phyloP scores from a whole-genome alignment of 92 coral and sea anemone species.

The Epizoanthus stellaris region DNA sequence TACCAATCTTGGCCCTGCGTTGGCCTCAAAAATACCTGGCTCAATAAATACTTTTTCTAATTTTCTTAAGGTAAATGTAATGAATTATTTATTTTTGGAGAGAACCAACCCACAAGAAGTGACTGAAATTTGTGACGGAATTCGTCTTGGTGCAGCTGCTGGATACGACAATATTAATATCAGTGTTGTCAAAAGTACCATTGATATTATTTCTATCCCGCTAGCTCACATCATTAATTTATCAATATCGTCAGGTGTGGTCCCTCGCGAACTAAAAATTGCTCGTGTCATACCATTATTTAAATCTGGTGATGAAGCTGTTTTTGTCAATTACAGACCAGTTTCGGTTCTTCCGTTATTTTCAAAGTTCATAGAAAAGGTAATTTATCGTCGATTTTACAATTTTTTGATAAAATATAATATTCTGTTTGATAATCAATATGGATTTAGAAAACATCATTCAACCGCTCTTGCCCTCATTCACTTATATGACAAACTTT shows the following conservation, averaged over 20 bases:
- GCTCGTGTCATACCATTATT: slow-evolving; percentile 37
- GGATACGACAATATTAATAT: slow-evolving; percentile 37
- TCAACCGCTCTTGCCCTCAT: slow-evolving; percentile 49
- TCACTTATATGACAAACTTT: slow-evolving; percentile 51
- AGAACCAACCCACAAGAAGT: slow-evolving; percentile 23
- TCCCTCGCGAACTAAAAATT: slow-evolving; percentile 33
- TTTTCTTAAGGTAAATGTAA: no score
- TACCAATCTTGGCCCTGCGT: slow-evolving; percentile 43
- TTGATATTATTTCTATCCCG: slow-evolving; percentile 12
- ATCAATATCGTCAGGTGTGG: slow-evolving; percentile 18
- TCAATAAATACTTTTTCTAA: no score
- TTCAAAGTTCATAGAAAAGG: slow-evolving; percentile 48
- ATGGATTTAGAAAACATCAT: slow-evolving; percentile 52
- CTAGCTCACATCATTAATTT: slow-evolving; percentile 18
- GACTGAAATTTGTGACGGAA: slow-evolving; percentile 13
- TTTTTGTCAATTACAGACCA: slow-evolving; percentile 33
- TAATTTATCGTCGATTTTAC: slow-evolving; percentile 31
- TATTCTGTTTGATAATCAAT: slow-evolving; percentile 37
- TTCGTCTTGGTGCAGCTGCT: slow-evolving; percentile 36
- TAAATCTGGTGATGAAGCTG: slow-evolving; percentile 39
- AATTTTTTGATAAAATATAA: slow-evolving; percentile 30
- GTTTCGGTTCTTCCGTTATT: slow-evolving; percentile 46
- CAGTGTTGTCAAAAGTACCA: slow-evolving; percentile 11
- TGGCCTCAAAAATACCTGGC: no score
- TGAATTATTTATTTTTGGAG: no score